Conservation (phyloP, 2,797 vertebrate species). For the Orestias chungarensis region DNA sequence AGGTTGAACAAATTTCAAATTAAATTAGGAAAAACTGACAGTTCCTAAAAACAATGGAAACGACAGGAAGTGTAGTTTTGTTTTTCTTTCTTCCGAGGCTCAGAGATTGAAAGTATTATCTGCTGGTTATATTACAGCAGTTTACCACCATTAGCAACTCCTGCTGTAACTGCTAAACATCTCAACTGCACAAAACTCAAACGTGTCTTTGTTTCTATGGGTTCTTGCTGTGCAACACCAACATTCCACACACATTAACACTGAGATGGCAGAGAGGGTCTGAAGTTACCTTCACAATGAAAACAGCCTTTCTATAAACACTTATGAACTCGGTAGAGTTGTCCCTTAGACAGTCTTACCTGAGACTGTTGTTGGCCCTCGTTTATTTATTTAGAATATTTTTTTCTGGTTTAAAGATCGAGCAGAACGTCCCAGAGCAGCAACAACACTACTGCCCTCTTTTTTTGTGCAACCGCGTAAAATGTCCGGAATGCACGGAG, state of each 20-base stretch:
- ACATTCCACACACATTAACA: constrained; percentile 8
- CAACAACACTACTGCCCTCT: background rate
- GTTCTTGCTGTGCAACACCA: constrained; percentile 5
- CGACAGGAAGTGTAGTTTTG: background rate
- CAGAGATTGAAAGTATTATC: background rate
- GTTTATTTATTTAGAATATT: background rate
- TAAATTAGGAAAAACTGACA: background rate
- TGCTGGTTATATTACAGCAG: background rate
- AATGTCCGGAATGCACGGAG: constrained; percentile 41
- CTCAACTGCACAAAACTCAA: background rate
- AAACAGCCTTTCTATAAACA: background rate
- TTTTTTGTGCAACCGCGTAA: constrained; percentile 57
- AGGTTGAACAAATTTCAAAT: background rate
- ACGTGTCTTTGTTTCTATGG: background rate
- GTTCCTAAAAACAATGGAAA: background rate
- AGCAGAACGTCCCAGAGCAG: constrained; percentile 22
- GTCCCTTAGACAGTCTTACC: constrained; percentile 32
- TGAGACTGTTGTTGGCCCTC: background rate
- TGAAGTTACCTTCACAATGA: constrained; percentile 23
- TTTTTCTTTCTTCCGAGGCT: too few relatives aligned
- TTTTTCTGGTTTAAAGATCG: constrained; percentile 8
- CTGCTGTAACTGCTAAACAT: background rate
- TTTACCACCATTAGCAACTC: background rate
- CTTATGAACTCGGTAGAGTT: background rate
- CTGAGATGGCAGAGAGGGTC: background rate